These are phyloP conservation scores for Phrynocephalus vlangalii DNA, from an alignment of 2,797 vertebrate species.

Conservation along the genomic window DNA sequence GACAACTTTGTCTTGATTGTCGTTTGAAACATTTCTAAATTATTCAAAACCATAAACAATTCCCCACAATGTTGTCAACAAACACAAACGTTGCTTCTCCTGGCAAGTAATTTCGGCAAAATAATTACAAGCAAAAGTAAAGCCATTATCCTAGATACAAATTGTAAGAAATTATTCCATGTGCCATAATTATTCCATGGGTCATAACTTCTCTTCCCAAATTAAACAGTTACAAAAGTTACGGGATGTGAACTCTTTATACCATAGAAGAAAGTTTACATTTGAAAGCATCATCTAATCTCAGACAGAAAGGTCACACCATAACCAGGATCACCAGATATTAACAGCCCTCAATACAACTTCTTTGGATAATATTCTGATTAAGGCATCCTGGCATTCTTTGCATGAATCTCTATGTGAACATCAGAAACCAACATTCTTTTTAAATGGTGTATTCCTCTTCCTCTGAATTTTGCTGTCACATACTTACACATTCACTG, in stretches of 20 bases:
- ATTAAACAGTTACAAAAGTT: neutral
- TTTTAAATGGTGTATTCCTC: neutral
- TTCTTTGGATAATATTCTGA: neutral
- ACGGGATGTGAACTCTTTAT: neutral
- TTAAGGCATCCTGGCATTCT: slow-evolving; percentile 10
- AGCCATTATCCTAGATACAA: neutral
- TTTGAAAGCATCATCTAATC: neutral
- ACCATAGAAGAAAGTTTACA: neutral
- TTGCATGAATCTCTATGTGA: neutral
- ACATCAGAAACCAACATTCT: neutral
- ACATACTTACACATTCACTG: slow-evolving; percentile 8
- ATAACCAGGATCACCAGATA: neutral
- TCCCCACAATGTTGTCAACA: slow-evolving; percentile 7
- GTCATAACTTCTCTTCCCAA: neutral
- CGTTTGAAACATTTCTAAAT: neutral
- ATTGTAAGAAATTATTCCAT: neutral
- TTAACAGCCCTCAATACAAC: neutral
- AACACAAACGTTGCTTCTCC: neutral
- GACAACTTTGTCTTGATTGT: neutral
- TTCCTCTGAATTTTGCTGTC: slow-evolving; percentile 3
- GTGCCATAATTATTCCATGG: neutral
- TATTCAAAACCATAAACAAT: neutral
- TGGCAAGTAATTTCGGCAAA: neutral
- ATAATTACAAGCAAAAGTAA: neutral
- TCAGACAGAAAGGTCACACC: neutral